Conservation (phyloP, 2,888 invertebrate genomes). For the Agonum fuliginosum region DNA sequence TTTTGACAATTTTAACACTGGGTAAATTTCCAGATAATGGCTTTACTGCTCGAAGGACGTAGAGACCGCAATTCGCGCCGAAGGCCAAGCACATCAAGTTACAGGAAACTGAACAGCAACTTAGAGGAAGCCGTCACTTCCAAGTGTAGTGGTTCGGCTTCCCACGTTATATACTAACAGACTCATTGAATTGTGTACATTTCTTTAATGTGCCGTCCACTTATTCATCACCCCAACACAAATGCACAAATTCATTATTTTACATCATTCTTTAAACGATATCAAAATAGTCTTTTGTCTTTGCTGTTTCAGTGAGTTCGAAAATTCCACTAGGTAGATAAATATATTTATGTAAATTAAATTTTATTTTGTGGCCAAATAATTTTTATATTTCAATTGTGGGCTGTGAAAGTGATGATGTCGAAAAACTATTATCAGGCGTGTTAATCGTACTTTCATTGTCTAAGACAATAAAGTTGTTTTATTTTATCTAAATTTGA, state of each 20-base stretch:
- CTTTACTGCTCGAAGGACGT: slow-evolving; percentile 79
- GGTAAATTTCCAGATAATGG: slow-evolving; percentile 75
- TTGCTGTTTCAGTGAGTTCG: background rate
- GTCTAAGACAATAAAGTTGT: slow-evolving; percentile 12
- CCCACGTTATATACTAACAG: slow-evolving; percentile 76
- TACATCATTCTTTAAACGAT: background rate
- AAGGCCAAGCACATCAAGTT: slow-evolving; percentile 78
- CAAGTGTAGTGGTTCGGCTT: slow-evolving; percentile 74
- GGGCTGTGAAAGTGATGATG: slow-evolving; percentile 8
- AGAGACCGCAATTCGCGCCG: slow-evolving; percentile 72
- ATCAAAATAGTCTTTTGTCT: slow-evolving; percentile 3
- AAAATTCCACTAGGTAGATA: slow-evolving; percentile 19
- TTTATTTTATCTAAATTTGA: background rate
- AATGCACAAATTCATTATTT: slow-evolving; percentile 34
- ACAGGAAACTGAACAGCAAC: slow-evolving; percentile 80
- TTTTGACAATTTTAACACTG: slow-evolving; percentile 56
- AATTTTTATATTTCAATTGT: background rate
- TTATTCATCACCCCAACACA: slow-evolving; percentile 17
- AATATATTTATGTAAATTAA: slow-evolving; percentile 24
- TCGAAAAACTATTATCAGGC: background rate
- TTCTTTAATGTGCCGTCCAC: slow-evolving; percentile 57
- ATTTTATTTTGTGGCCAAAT: background rate
- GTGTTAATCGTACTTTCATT: slow-evolving; percentile 9
- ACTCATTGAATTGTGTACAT: slow-evolving; percentile 61
- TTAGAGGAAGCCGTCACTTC: slow-evolving; percentile 82